Conservation (phyloP, 2,113 vertebrate genomes). For the Actinemys pallida region DNA sequence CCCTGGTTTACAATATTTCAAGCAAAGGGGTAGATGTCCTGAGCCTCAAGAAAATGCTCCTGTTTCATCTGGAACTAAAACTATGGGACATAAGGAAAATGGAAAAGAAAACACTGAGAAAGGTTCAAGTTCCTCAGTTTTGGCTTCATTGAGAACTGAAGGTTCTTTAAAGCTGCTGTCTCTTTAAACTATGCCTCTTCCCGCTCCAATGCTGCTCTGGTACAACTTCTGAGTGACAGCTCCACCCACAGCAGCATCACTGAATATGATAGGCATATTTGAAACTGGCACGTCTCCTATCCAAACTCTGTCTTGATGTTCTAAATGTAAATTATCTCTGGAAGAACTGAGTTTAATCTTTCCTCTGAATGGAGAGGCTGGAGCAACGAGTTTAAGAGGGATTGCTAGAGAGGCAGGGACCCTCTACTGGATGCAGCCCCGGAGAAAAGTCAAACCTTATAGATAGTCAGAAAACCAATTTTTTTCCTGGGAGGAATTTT, state of each 20-base stretch:
- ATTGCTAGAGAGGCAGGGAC: neutral
- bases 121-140: slow-evolving; percentile 62
- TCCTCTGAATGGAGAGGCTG: too few relatives aligned
- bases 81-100: neutral
- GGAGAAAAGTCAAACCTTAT: neutral
- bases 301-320: slow-evolving; percentile 8
- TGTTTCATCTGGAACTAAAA: neutral
- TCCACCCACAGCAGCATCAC: slow-evolving; percentile 24
- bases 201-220: slow-evolving; percentile 52
- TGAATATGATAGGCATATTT: slow-evolving; percentile 42
- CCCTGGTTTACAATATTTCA: neutral
- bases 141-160: slow-evolving; percentile 14
- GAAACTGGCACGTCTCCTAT: slow-evolving; percentile 67
- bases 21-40: neutral
- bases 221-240: slow-evolving; percentile 39
- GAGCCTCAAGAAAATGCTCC: neutral
- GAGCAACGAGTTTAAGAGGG: too few relatives aligned
- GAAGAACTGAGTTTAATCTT: neutral
- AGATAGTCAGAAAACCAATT: too few relatives aligned
- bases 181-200: slow-evolving; percentile 44
- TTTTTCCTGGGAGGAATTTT: too few relatives aligned
- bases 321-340: slow-evolving; percentile 61
- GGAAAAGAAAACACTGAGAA: slow-evolving; percentile 59
- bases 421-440: neutral
- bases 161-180: slow-evolving; percentile 47